Evolutionary conservation across 1,140 invertebrate genomes (phyloP).

Genomic region (Rhynchophorus ferrugineus): DNA sequence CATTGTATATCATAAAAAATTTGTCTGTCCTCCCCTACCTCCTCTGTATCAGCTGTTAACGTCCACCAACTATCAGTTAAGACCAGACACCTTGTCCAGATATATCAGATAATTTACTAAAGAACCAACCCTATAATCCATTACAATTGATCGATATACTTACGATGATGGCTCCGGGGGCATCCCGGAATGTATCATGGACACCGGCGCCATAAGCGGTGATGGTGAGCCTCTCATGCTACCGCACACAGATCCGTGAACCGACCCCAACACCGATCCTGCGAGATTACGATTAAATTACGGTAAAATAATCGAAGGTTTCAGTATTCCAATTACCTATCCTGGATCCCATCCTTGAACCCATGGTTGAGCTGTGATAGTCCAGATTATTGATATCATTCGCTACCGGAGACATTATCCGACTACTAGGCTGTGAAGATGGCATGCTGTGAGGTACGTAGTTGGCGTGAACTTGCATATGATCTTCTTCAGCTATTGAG

Average conservation of each 20-base stretch:
- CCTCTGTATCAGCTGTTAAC: too few relatives aligned
- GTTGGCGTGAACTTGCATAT: slow-evolving; percentile 37
- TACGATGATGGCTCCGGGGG: slow-evolving; percentile 37
- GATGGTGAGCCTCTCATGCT: slow-evolving; percentile 37
- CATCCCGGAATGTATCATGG: slow-evolving; percentile 38
- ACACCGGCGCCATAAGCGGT: slow-evolving; percentile 37
- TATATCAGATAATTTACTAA: too few relatives aligned
- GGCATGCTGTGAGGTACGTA: slow-evolving; percentile 24
- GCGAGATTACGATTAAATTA: too few relatives aligned
- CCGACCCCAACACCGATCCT: slow-evolving; percentile 42
- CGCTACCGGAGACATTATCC: slow-evolving; percentile 36
- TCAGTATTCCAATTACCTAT: slow-evolving; percentile 21
- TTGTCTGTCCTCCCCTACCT: too few relatives aligned
- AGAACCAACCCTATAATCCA: too few relatives aligned
- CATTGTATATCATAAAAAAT: too few relatives aligned
- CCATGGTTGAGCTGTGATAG: slow-evolving; percentile 32
- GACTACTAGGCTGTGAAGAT: slow-evolving; percentile 27
- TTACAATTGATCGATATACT: too few relatives aligned
- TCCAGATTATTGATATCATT: slow-evolving; percentile 41
- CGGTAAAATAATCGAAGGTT: slow-evolving; percentile 1
- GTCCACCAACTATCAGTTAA: too few relatives aligned
- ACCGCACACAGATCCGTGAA: slow-evolving; percentile 41
- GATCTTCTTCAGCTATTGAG: slow-evolving; percentile 51
- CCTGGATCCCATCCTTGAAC: slow-evolving; percentile 36
- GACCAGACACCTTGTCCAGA: too few relatives aligned